phyloP scores from a whole-genome alignment of 2,797 vertebrate species.

The Spatula clypeata region DNA sequence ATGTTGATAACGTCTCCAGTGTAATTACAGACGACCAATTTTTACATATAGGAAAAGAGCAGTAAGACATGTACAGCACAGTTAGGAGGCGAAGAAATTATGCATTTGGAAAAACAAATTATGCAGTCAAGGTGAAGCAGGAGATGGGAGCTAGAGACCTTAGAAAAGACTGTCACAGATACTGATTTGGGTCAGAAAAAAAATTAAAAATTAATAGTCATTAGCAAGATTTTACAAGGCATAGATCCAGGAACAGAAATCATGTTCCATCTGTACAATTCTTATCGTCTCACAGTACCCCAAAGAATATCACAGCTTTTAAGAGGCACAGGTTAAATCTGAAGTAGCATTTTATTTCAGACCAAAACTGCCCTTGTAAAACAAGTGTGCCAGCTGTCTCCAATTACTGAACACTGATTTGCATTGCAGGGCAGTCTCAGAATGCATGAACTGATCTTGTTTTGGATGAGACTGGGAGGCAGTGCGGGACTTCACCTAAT shows the following conservation, averaged over 20 bases:
- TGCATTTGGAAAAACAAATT: background rate
- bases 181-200: background rate
- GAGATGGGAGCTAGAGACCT: background rate
- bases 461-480: background rate
- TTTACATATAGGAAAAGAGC: background rate
- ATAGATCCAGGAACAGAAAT: background rate
- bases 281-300: background rate
- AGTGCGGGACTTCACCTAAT: background rate
- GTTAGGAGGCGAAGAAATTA: background rate
- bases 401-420: background rate
- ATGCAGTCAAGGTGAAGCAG: background rate
- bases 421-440: background rate
- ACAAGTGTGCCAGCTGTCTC: background rate
- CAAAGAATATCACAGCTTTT: background rate
- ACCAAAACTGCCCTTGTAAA: fast-evolving
- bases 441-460: too few species aligned
- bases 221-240: background rate
- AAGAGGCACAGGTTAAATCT: background rate
- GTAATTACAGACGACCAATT: background rate
- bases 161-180: background rate
- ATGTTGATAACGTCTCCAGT: background rate
- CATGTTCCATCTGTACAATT: background rate
- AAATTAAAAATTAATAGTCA: background rate
- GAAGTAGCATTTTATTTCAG: background rate
- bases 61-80: background rate